Percentiles rank a stretch among this genome's conserved stretches.
Conservation (phyloP, 2,797 vertebrate genomes). For the Pitangus sulphuratus region DNA sequence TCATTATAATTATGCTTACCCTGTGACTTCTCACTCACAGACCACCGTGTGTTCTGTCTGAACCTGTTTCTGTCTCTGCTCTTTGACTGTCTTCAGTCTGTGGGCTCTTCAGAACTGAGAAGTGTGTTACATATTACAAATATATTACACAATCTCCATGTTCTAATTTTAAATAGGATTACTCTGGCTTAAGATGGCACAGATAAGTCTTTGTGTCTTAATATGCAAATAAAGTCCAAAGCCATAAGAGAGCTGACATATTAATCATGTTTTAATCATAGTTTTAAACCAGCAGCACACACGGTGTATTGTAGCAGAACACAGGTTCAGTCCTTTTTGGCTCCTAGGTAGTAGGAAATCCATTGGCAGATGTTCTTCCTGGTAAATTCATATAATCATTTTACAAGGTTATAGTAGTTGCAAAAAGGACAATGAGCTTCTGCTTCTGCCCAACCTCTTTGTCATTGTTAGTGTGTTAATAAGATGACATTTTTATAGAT, state of each 20-base stretch:
- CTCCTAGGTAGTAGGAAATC: neutral
- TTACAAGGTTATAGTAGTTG: neutral
- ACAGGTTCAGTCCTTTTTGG: neutral
- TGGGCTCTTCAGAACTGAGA: neutral
- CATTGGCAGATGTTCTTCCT: neutral
- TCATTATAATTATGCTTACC: fast-evolving
- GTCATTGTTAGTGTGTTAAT: neutral
- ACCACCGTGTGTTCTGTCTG: neutral
- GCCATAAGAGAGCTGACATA: neutral
- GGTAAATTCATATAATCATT: neutral
- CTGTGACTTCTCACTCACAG: neutral
- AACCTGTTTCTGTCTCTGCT: neutral
- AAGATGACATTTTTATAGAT: neutral
- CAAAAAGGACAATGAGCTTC: neutral
- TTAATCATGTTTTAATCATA: neutral
- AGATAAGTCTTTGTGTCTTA: neutral
- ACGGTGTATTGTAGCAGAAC: neutral
- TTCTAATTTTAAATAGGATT: neutral
- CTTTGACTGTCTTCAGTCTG: neutral
- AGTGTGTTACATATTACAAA: neutral
- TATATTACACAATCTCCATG: fast-evolving
- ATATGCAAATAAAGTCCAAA: neutral
- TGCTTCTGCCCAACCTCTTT: neutral
- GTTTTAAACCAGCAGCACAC: neutral
- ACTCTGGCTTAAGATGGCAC: neutral